Conservation (phyloP, 2,888 invertebrate genomes). For the Cyaniris semiargus region DNA sequence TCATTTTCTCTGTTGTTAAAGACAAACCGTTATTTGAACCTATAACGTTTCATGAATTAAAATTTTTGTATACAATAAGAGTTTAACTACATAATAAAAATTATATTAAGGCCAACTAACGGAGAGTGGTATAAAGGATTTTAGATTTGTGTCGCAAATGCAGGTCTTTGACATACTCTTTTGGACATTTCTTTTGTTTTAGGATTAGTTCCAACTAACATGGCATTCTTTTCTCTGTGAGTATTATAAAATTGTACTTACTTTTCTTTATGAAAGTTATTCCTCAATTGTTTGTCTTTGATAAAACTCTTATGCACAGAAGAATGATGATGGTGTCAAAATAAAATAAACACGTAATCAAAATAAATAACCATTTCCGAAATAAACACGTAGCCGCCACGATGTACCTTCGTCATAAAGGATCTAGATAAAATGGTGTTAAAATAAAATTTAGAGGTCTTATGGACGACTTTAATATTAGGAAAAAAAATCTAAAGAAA, state of each 20-base stretch:
- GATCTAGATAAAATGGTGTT: too few species aligned
- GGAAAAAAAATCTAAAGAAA: too few species aligned
- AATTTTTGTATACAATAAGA: conserved; percentile 5
- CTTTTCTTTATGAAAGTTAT: neutral
- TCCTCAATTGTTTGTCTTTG: neutral
- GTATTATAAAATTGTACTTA: neutral
- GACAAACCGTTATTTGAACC: conserved; percentile 20
- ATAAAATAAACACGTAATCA: too few species aligned
- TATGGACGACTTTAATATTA: too few species aligned
- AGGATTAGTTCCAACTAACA: neutral
- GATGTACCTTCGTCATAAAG: too few species aligned
- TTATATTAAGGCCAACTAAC: conserved; percentile 11
- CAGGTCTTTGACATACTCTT: neutral
- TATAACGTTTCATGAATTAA: conserved; percentile 4
- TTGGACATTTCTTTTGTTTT: neutral
- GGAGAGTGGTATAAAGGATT: conserved; percentile 21
- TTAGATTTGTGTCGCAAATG: conserved; percentile 7
- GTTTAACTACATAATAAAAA: conserved; percentile 7
- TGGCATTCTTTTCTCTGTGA: neutral
- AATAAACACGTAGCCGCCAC: too few species aligned
- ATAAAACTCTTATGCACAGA: neutral
- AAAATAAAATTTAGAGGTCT: too few species aligned
- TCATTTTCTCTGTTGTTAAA: neutral
- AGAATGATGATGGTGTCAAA: too few species aligned
- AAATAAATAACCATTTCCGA: too few species aligned